Base-by-base conservation (phyloP, 1,140 invertebrate genomes). In the Trichonephila clavipes region DNA sequence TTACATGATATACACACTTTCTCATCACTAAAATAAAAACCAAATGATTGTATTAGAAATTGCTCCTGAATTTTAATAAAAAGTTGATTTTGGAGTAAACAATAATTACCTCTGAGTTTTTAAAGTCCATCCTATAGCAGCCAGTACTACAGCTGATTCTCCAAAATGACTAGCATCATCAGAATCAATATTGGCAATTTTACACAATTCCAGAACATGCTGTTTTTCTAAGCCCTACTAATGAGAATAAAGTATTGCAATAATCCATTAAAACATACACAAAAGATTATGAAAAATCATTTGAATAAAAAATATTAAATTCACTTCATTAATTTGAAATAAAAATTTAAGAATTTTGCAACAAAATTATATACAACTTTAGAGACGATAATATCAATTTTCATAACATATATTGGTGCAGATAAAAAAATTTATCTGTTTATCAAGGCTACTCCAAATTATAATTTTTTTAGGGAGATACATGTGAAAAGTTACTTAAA, bases 191-290 rank as follows among this genome's bases (percentile, higher is more conserved):
- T 82, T 58, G 5, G 58, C 10, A 18, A 90, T 21, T 82, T 90
- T 90, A 19, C 69, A 90, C 19, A 90, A 40, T 28, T 44, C 21
- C 34, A n/a, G 10, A 10, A 90, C n/a, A 62, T 81, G 44, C 10
- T 90, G 28, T 40, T 90, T 40, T 21, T 81, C 40, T 59, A 90
- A 81, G 19, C 72, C 89, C 89, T 90, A 90, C 89, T 61, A 34
- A 77, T 61, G 19, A 72, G 7, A 72, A 85, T 51, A 85, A 24
- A 21, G 40, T 88, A 16, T 66, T 88, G 51, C 6, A 58, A 19
- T 58, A 24, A 83, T 51, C 51, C 4, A 51, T 51, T 12, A 51
- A 51, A 6, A 51, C 8, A 7, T 44, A 10, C 2, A 51, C 51
- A 51, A 51, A 7, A 51, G 10, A 51, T 10, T 12, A 51, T 51